Percentiles rank a stretch among this genome's conserved stretches.
These are phyloP conservation scores for Myanophis thanlyinensis DNA, from an alignment of 2,113 vertebrate species.

Conservation along the genomic window DNA sequence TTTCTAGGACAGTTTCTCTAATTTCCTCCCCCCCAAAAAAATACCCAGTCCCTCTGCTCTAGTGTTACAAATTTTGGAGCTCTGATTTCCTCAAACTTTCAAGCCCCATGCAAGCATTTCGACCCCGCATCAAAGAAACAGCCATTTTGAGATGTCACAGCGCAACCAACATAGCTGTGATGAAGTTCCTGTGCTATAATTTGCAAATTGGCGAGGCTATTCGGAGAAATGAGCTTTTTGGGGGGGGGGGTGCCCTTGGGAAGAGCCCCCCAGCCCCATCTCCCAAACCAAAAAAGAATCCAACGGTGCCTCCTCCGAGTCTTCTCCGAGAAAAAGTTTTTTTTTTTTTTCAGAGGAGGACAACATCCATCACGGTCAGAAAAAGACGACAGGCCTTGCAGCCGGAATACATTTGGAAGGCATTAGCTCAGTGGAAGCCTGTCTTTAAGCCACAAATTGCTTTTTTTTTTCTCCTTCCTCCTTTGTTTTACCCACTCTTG, in stretches of 20 bases:
- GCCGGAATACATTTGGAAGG: background rate
- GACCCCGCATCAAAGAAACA: background rate
- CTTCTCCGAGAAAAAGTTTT: background rate
- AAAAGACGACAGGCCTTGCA: background rate
- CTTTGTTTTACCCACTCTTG: conserved; percentile 26
- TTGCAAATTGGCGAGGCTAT: background rate
- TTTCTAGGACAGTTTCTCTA: no score
- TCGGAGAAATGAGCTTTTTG: conserved; percentile 23
- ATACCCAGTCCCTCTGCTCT: background rate
- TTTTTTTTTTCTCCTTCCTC: background rate
- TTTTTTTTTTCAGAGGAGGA: background rate
- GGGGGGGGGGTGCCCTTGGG: background rate
- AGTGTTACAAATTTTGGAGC: background rate
- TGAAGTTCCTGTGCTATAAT: background rate
- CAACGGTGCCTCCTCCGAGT: conserved; percentile 12
- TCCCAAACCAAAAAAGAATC: background rate
- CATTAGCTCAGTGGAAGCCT: background rate
- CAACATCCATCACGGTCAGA: background rate
- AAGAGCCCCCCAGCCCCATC: background rate
- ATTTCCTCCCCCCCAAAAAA: background rate
- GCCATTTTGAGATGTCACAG: background rate
- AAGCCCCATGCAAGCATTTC: background rate
- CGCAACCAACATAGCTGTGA: background rate
- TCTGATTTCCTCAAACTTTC: background rate
- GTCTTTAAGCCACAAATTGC: background rate